A percentile compares a stretch with the other conserved stretches of the same genome.
Conservation (phyloP, 2,888 invertebrate species). For the Eupithecia abbreviata region DNA sequence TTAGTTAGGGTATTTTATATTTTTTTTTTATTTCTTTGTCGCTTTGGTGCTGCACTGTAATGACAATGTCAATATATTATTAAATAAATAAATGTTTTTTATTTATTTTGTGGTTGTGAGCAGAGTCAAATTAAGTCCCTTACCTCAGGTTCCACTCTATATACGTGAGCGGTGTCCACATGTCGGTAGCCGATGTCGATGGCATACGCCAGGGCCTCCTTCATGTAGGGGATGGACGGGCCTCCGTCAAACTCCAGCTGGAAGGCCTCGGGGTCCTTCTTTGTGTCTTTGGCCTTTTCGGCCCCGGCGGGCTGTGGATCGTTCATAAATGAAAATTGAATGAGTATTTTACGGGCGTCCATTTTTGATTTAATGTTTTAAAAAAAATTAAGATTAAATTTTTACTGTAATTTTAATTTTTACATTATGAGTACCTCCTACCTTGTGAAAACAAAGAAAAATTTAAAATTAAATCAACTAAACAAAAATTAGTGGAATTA, state of each 20-base stretch:
- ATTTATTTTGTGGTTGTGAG: neutral
- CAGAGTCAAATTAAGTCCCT: neutral
- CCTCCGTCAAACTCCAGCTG: conserved; percentile 8
- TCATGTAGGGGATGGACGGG: conserved; percentile 14
- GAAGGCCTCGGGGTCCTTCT: neutral
- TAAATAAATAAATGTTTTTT: no score
- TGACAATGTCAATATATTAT: no score
- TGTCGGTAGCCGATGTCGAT: conserved; percentile 86
- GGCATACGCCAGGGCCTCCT: conserved; percentile 80
- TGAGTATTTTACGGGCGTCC: neutral
- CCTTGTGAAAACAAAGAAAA: no score
- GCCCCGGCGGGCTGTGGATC: neutral
- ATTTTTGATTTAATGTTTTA: no score
- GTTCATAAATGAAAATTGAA: neutral
- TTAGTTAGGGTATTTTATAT: no score
- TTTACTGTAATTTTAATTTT: no score
- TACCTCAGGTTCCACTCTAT: conserved; percentile 82
- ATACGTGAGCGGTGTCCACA: conserved; percentile 86
- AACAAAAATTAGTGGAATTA: no score
- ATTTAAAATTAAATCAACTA: no score
- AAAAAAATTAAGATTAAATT: no score
- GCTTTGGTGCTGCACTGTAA: no score
- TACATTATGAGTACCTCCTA: no score
- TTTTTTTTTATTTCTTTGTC: no score
- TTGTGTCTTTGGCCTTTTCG: neutral